Base-by-base conservation (phyloP, 2,113 vertebrate species). In the Myrmecobius fasciatus region DNA sequence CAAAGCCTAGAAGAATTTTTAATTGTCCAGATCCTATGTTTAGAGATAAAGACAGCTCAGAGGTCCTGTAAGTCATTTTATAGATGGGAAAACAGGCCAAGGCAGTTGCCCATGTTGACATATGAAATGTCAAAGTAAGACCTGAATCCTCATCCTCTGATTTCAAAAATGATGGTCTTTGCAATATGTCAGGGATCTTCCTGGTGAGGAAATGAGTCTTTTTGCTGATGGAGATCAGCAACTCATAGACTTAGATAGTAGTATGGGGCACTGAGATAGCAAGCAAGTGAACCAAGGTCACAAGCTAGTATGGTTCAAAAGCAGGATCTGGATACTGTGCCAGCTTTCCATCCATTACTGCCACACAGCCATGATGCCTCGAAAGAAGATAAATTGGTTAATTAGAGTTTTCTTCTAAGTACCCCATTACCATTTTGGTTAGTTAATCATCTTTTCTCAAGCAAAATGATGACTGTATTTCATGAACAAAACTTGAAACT, bases 361-460 rank as follows among this genome's bases (percentile, higher is more conserved):
- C 67, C 75, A 0, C 0, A 1, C 0, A 0, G n/a, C 28, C 8
- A 48, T 89, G 10, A 54, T 92, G 0, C 53, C 92, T 25, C 6
- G 7, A 0, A 0, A 89, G 52, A 56, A 53, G 47, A 46, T 12
- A 91, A 25, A 36, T 0, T 1, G 9, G 36, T 26, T 11, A 31
- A 56, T 31, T 43, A 83, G 20, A 83, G 67, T 67, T 47, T 91
- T 54, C 51, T 24, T 56, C 91, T 97, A 43, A 93, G 25, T 0
- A 0, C 43, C 3, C 56, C 75, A 43, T 24, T 2, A 17, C 92
- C 53, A 47, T 92, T 89, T 67, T 56, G 25, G 52, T 75, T 75
- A 95, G 46, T 43, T 43, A 28, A 28, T 53, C 25, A 93, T 28
- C 91, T 2, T 3, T n/a, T 25, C 43, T 95, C 36, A 31, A 92